Conservation (phyloP, 1,140 invertebrate genomes). For the Drosophila busckii region DNA sequence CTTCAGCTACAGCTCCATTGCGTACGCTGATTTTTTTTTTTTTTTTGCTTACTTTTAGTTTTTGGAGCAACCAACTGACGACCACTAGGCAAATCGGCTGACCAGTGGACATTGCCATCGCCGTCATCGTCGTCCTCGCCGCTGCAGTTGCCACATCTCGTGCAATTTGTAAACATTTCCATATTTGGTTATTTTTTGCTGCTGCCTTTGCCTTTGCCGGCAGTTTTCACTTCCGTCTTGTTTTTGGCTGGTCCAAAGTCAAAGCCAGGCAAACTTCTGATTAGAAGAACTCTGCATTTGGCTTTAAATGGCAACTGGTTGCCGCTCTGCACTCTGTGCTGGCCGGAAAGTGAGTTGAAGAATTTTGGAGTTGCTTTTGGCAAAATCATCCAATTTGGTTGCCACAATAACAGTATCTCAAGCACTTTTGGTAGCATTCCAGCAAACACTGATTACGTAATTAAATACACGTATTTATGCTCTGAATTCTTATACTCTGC, state of each 20-base stretch:
- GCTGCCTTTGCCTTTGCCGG: slow-evolving; percentile 21
- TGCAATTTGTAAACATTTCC: slow-evolving; percentile 77
- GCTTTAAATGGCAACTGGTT: slow-evolving; percentile 5
- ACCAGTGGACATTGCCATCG: slow-evolving; percentile 27
- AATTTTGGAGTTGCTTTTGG: not conserved
- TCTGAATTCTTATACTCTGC: no score
- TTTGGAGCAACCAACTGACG: slow-evolving; percentile 53
- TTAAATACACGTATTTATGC: no score
- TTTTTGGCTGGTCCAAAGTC: not conserved
- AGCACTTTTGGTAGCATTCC: no score
- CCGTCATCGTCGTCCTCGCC: not conserved
- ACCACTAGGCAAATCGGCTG: slow-evolving; percentile 60
- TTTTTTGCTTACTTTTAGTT: no score
- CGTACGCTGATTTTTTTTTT: slow-evolving; percentile 63
- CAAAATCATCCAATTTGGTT: no score
- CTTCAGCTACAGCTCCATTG: slow-evolving; percentile 3
- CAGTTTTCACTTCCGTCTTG: slow-evolving; percentile 33
- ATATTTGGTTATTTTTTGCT: slow-evolving; percentile 59
- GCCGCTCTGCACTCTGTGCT: no score
- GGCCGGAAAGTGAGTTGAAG: not conserved
- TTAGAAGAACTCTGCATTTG: slow-evolving; percentile 3
- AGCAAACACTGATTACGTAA: no score
- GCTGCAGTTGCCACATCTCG: slow-evolving; percentile 39
- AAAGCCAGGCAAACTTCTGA: slow-evolving; percentile 26
- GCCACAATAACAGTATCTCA: no score